Evolutionary conservation across 2,888 invertebrate genomes (phyloP), one percentile per base, ranked within the genome.

Genomic region (Melinaea marsaeus): DNA sequence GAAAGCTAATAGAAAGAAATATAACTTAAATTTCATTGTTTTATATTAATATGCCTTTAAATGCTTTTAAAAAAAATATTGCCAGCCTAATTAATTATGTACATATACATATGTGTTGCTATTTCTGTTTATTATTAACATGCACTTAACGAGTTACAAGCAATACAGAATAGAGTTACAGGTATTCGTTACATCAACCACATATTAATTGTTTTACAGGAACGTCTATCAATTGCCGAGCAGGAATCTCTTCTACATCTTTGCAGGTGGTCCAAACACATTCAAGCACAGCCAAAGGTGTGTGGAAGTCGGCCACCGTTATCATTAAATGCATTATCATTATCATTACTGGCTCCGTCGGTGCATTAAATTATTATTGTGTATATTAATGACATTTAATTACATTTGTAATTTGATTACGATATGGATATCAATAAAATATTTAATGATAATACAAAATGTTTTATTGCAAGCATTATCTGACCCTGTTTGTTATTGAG

Each of bases 231-330:
- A 9, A 86, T 93, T 34, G 83, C 91, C 64, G 95, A 95, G 60
- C 94, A 94, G 74, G 95, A 95, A 74, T 92, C 92, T 60, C 91
- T 93, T 66, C 76, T 95, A 34, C 93, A 95, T 78, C 80, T 96
- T 0, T 95, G 95, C 54, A 90, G 96, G 72, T 96, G 96, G 96
- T 95, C 93, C 71, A 94, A 94, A 79, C 94, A 95, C 75, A 83
- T 96, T 64, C 95, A 96, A 76, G 93, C 94, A 65, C 92, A 94
- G 64, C 91, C 93, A 0, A 90, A 88, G 75, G 85, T 95, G n/a
- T 91, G 94, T 68, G 71, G 75, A 0, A 77, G 68, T 60, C 74
- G 78, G 56, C 72, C 79, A 2, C 86, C 86, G 0, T 69, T 90
- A 33, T 76, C 74, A 13, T 69, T 90, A 6, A 82, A 86, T 46